Conservation (phyloP, 2,888 invertebrate species). For the Chrysolina oricalcia region DNA sequence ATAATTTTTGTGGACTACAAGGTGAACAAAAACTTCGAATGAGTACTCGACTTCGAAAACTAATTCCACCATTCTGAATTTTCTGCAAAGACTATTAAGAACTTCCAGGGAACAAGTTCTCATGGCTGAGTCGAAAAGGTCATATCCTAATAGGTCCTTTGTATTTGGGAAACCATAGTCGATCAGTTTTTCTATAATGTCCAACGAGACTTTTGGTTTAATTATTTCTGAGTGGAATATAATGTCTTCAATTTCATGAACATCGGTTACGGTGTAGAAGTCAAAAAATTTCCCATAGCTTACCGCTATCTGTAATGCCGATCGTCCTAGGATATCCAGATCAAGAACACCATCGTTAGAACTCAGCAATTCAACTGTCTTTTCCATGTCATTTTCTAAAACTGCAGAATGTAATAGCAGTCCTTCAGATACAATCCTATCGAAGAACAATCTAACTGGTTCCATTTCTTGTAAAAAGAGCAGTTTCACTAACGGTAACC, state of each 20-base stretch:
- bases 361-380: neutral
- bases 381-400: constrained; percentile 24
- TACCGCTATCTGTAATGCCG: constrained; percentile 33
- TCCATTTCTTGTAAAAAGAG: constrained; percentile 32
- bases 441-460: constrained; percentile 37
- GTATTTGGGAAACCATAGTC: constrained; percentile 15
- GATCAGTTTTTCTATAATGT: constrained; percentile 28
- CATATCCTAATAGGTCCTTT: constrained; percentile 31
- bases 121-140: constrained; percentile 37
- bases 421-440: constrained; percentile 30
- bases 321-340: constrained; percentile 32
- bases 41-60: constrained; percentile 21
- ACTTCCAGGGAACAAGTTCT: constrained; percentile 33
- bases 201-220: constrained; percentile 4
- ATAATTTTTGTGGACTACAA: constrained; percentile 26
- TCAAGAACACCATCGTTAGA: neutral
- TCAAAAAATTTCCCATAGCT: constrained; percentile 33
- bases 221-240: constrained; percentile 14
- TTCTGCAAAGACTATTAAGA: constrained; percentile 23
- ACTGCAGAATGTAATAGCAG: constrained; percentile 31
- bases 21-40: constrained; percentile 26
- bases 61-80: constrained; percentile 20
- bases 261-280: constrained; percentile 20
- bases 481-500: constrained; percentile 31
- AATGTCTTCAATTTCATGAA: constrained; percentile 16